phyloP scores from a whole-genome alignment of 2,113 vertebrate species.

The Ahaetulla prasina region DNA sequence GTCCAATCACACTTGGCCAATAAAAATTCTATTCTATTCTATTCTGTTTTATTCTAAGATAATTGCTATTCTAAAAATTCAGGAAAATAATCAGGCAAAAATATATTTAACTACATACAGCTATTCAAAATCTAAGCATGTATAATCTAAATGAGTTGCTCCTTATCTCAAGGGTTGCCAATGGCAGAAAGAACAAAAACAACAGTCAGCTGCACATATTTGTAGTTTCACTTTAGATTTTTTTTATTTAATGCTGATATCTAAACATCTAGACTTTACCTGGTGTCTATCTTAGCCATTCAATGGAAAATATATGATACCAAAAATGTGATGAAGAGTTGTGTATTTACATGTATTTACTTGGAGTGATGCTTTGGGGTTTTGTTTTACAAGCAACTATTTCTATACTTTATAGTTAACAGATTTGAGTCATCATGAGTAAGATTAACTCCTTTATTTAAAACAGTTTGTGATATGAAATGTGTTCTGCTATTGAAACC shows the following conservation, averaged over 20 bases:
- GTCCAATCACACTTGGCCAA: no score
- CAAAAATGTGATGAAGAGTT: neutral
- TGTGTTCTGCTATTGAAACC: neutral
- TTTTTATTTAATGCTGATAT: neutral
- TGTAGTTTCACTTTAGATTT: neutral
- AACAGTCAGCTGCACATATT: no score
- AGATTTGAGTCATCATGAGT: neutral
- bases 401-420: neutral
- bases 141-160: neutral
- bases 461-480: neutral
- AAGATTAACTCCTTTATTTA: neutral
- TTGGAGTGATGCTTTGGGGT: neutral
- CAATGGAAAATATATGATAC: neutral
- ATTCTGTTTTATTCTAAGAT: no score
- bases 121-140: neutral
- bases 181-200: neutral
- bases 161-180: neutral
- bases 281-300: neutral
- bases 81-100: neutral
- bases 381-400: neutral
- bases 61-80: neutral
- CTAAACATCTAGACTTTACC: neutral
- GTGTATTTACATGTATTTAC: neutral
- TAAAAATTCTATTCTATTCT: no score
- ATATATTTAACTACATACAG: neutral